These are phyloP conservation scores for Capromys pilorides DNA, from an alignment of 2,797 vertebrate species.

Conservation along the genomic window DNA sequence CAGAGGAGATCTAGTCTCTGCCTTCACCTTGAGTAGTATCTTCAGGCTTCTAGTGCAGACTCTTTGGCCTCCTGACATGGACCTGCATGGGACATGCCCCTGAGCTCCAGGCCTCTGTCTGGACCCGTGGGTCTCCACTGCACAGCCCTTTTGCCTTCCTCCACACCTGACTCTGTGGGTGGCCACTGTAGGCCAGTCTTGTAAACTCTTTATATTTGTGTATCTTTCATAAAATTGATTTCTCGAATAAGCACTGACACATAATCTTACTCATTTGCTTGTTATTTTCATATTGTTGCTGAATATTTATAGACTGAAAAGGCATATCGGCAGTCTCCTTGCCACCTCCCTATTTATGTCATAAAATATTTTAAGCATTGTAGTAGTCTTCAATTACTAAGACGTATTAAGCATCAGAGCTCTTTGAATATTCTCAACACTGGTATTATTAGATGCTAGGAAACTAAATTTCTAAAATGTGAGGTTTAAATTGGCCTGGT, in stretches of 20 bases:
- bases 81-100: not conserved
- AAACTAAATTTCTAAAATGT: slow-evolving; percentile 1
- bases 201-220: not conserved
- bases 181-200: not conserved
- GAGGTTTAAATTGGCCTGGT: slow-evolving; percentile 25
- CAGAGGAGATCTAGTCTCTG: not conserved
- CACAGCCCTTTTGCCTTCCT: not conserved
- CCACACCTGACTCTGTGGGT: not conserved
- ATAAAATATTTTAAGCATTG: slow-evolving; percentile 57
- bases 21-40: not conserved
- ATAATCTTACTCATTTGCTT: not conserved
- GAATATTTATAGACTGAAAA: slow-evolving; percentile 17
- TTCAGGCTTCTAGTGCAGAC: not conserved
- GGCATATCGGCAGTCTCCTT: not conserved
- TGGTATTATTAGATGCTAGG: slow-evolving; percentile 30
- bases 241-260: not conserved
- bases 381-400: not conserved
- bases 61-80: not conserved
- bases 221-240: not conserved
- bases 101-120: not conserved
- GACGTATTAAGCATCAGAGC: not conserved
- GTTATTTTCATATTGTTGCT: slow-evolving; percentile 37
- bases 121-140: not conserved
- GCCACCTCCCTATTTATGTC: not conserved
- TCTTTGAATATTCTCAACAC: slow-evolving; percentile 22